These are phyloP conservation scores for Nipponacmea schrenckii DNA, from an alignment of 2,888 invertebrate genomes.

Conservation along the genomic window DNA sequence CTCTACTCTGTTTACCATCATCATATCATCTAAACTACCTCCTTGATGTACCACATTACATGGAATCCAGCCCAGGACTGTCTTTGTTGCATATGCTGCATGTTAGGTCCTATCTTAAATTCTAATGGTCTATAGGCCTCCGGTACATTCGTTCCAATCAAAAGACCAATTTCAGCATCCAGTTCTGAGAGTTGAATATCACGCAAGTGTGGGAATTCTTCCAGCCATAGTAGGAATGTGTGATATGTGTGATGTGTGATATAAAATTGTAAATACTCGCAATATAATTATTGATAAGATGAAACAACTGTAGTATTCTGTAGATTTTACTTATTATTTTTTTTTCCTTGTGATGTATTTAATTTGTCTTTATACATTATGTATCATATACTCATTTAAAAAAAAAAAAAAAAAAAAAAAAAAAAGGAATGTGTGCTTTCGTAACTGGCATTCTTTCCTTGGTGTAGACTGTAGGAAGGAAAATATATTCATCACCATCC, in stretches of 20 bases:
- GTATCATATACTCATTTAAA: too few relatives aligned
- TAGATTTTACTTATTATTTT: too few relatives aligned
- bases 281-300: too few relatives aligned
- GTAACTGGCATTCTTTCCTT: conserved; percentile 16
- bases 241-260: too few relatives aligned
- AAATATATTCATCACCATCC: not conserved
- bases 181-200: conserved; percentile 9
- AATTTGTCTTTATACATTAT: too few relatives aligned
- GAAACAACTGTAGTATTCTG: too few relatives aligned
- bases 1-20: too few relatives aligned
- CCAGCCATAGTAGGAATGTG: conserved; percentile 6
- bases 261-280: too few relatives aligned
- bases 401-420: too few relatives aligned
- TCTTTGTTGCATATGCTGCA: conserved; percentile 14
- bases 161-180: conserved; percentile 18
- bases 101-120: not conserved
- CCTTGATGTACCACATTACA: not conserved
- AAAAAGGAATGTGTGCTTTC: conserved; percentile 16
- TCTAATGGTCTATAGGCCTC: conserved; percentile 15
- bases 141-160: conserved; percentile 15
- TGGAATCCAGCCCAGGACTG: conserved; percentile 9
- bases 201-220: conserved; percentile 14
- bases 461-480: conserved; percentile 10
- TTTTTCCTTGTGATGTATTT: too few relatives aligned
- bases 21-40: too few relatives aligned